Percentiles rank a stretch among this genome's conserved stretches.
phyloP scores from a whole-genome alignment of 2,113 vertebrate genomes.

The Ameiurus melas region DNA sequence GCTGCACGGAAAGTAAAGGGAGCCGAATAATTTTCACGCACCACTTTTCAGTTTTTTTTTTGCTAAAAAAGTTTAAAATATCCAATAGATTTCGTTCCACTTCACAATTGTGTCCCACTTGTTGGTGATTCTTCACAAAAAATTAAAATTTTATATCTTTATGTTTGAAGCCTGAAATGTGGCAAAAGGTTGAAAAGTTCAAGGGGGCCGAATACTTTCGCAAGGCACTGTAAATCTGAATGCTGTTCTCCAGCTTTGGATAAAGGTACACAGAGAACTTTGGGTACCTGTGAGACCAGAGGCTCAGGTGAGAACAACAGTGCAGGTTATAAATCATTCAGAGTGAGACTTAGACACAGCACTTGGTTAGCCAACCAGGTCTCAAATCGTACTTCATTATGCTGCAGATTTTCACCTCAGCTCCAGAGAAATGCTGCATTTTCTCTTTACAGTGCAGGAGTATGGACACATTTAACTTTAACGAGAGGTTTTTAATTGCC shows the following conservation, averaged over 20 bases:
- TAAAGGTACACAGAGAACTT: slow-evolving; percentile 15
- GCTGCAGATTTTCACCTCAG: slow-evolving; percentile 15
- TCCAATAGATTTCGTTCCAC: no score
- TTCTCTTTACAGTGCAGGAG: not conserved
- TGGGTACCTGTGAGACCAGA: slow-evolving; percentile 25
- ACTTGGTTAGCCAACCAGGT: slow-evolving; percentile 40
- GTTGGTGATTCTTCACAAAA: no score
- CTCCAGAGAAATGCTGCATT: not conserved
- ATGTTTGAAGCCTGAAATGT: no score
- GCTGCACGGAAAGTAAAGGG: no score
- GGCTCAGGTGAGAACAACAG: slow-evolving; percentile 35
- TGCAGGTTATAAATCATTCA: slow-evolving; percentile 48
- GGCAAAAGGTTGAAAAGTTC: no score
- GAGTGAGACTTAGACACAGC: slow-evolving; percentile 1
- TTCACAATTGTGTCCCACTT: no score
- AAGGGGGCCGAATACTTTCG: no score
- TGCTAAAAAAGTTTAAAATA: no score
- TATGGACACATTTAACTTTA: not conserved
- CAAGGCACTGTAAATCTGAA: no score
- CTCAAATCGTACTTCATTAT: slow-evolving; percentile 39
- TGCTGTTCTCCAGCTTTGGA: not conserved
- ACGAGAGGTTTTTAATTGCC: not conserved
- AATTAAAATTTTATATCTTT: no score
- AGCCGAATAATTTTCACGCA: no score
- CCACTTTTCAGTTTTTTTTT: no score